A percentile compares a stretch with the other conserved stretches of the same genome.
Conservation (phyloP, 2,888 invertebrate species). For the Metellina segmentata region DNA sequence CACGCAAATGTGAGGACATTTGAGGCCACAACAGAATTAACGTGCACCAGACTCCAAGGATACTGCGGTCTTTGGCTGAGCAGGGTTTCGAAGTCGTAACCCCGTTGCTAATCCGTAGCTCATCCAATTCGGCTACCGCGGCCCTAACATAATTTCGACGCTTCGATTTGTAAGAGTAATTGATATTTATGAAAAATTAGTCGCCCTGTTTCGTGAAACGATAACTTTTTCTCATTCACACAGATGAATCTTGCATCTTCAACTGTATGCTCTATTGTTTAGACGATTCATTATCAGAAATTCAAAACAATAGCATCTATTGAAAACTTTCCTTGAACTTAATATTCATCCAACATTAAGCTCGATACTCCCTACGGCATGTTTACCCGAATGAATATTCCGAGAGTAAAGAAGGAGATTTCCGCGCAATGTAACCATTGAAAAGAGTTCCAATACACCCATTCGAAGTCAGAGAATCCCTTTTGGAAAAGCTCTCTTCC, state of each 20-base stretch:
- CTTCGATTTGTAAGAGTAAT: neutral
- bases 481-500: neutral
- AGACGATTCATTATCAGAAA: neutral
- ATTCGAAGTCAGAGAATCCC: neutral
- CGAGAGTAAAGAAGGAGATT: neutral
- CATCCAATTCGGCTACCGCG: neutral
- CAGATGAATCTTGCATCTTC: neutral
- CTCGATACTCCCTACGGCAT: neutral
- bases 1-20: no score
- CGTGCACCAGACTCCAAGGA: no score
- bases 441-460: neutral
- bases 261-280: neutral
- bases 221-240: neutral
- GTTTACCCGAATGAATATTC: neutral
- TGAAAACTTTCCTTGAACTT: neutral
- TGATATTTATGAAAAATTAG: neutral
- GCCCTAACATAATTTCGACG: neutral
- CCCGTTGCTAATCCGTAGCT: no score
- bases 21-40: no score
- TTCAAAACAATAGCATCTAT: neutral
- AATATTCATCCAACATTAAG: neutral
- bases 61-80: no score
- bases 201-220: neutral
- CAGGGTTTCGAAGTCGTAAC: no score
- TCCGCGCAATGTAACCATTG: neutral